A percentile compares a stretch with the other conserved stretches of the same genome.
These are phyloP conservation scores for Microtus agrestis DNA, from an alignment of 2,797 vertebrate species.

Conservation along the genomic window DNA sequence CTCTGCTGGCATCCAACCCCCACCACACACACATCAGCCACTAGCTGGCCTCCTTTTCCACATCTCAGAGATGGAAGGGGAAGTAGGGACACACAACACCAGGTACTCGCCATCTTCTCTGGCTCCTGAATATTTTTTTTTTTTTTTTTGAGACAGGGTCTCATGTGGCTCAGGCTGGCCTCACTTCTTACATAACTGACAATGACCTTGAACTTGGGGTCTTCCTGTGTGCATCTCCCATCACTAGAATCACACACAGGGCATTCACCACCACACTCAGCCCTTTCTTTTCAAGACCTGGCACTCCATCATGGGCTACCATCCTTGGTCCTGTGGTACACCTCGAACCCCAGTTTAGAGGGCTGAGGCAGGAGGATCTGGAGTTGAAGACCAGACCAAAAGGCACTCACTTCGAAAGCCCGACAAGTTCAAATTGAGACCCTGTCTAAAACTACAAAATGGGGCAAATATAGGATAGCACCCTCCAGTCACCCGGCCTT, in stretches of 20 bases:
- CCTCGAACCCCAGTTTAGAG: neutral
- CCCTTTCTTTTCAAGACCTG: neutral
- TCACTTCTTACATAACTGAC: neutral
- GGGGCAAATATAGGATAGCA: neutral
- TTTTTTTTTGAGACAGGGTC: too few relatives aligned
- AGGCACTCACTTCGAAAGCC: neutral
- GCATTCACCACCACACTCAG: neutral
- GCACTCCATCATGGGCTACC: neutral
- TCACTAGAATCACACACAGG: neutral
- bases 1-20: neutral
- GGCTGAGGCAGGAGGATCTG: neutral
- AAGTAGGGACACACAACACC: neutral
- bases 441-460: neutral
- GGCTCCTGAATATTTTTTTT: neutral
- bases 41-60: neutral
- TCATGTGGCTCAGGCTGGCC: neutral
- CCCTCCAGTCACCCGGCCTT: too few relatives aligned
- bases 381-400: neutral
- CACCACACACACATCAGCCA: neutral
- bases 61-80: neutral
- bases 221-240: neutral
- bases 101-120: neutral
- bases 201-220: neutral
- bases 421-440: neutral
- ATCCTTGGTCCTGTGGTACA: too few relatives aligned